Evolutionary conservation across 2,113 vertebrate species (phyloP), one percentile per base, ranked within the genome.

Genomic region (Isichthys henryi): DNA sequence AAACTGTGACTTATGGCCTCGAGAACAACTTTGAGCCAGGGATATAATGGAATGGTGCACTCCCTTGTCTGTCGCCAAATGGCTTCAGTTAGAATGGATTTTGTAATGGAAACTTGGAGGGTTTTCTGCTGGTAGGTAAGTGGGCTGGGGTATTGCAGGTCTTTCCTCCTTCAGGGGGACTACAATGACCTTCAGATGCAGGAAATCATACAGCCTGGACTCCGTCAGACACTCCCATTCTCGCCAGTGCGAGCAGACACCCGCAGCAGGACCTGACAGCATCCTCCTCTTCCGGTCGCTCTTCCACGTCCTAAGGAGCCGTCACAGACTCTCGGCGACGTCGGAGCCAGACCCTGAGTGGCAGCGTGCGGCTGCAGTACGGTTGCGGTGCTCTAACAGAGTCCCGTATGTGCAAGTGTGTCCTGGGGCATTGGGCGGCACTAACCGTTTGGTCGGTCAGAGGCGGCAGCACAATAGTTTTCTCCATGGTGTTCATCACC

Each of bases 401-500:
- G 23, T 43, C 19, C 17, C 62, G 3, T 90, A 23, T 77, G 86
- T 53, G 43, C 15, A 39, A n/a, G 62, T 23, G 80, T 5, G 39
- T 23, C 48, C 43, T 53, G 5, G 2, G 5, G 13, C 17, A 39
- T 15, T 27, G 46, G 17, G 53, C 46, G 48, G 86, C 23, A 90
- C 92, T 98, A 95, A 99, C 98, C 96, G 98, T 99, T 95, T 99
- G 98, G 95, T 99, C 98, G 0, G 97, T 99, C 90, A 99, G 96
- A 0, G 98, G 98, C 0, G 98, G 98, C 89, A 99, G 95, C 9
- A 99, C 98, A 0, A 99, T 98, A 35, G 98, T 99, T 94, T 98
- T 99, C 94, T 99, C 98, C 98, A 99, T 99, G 4, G 97, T 99
- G 95, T 99, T 99, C 98, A 99, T 99, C 90, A 99, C 98, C 91